Evolutionary conservation across 2,888 invertebrate species (phyloP).

Genomic region (Pandemis heparana): DNA sequence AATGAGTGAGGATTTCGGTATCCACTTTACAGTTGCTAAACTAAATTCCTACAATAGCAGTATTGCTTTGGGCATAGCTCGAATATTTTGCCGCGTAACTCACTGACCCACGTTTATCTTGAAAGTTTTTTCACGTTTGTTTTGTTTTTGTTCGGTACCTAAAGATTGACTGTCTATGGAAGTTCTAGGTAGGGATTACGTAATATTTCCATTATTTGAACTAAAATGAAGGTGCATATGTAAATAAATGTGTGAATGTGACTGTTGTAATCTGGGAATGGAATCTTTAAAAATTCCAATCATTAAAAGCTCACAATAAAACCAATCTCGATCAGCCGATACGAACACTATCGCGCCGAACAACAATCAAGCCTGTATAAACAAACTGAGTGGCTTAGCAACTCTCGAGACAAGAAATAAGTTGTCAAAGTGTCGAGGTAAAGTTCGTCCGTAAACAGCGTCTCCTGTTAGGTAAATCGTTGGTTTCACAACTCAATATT

Average conservation of each 20-base stretch:
- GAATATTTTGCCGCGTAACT: slow-evolving; percentile 61
- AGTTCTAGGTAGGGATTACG: too few species aligned
- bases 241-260: too few species aligned
- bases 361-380: slow-evolving; percentile 74
- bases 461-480: slow-evolving; percentile 82
- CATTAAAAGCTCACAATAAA: slow-evolving; percentile 6
- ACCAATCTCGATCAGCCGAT: slow-evolving; percentile 46
- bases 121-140: slow-evolving; percentile 53
- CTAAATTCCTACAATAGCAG: slow-evolving; percentile 74
- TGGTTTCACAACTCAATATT: slow-evolving; percentile 83
- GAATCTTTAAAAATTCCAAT: slow-evolving; percentile 42
- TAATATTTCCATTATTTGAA: too few species aligned
- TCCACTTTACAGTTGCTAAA: slow-evolving; percentile 75
- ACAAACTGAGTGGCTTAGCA: slow-evolving; percentile 77
- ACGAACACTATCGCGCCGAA: slow-evolving; percentile 58
- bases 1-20: slow-evolving; percentile 77
- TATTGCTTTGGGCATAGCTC: slow-evolving; percentile 65
- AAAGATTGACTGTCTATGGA: neutral
- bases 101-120: slow-evolving; percentile 53
- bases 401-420: slow-evolving; percentile 82
- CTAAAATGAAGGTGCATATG: too few species aligned
- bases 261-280: slow-evolving; percentile 41
- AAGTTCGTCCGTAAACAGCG: slow-evolving; percentile 80
- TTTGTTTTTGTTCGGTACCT: slow-evolving; percentile 44
- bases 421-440: slow-evolving; percentile 83